Percentiles rank a stretch among this genome's conserved stretches.
These are phyloP conservation scores for Zeus faber DNA, from an alignment of 2,113 vertebrate species.

Conservation along the genomic window DNA sequence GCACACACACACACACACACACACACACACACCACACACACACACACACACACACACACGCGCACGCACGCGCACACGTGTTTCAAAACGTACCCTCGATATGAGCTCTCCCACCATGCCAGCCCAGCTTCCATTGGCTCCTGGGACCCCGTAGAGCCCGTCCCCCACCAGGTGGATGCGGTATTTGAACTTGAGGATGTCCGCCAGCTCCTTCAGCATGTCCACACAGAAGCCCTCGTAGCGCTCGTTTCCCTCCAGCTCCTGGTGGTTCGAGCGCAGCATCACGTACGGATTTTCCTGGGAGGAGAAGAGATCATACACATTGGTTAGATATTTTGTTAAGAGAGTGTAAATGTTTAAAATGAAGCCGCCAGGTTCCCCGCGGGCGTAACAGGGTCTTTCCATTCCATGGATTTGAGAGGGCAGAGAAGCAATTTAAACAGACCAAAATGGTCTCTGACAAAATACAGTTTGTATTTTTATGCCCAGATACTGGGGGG, in stretches of 20 bases:
- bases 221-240: conserved; percentile 98
- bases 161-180: conserved; percentile 93
- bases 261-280: conserved; percentile 92
- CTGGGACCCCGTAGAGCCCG: conserved; percentile 87
- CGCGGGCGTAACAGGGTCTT: too few relatives aligned
- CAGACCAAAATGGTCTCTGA: neutral
- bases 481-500: too few relatives aligned
- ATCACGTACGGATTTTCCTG: conserved; percentile 99
- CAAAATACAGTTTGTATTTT: neutral
- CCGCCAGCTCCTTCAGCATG: conserved; percentile 94
- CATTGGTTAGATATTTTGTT: too few relatives aligned
- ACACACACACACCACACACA: neutral
- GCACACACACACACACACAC: too few relatives aligned
- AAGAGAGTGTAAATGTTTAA: too few relatives aligned
- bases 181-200: conserved; percentile 95
- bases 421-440: neutral
- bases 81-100: conserved; percentile 79
- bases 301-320: conserved; percentile 69
- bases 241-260: conserved; percentile 90
- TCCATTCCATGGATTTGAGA: neutral
- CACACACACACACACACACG: neutral
- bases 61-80: neutral
- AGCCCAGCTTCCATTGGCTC: conserved; percentile 91
- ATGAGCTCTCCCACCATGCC: conserved; percentile 98
- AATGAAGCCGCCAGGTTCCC: neutral